Evolutionary conservation across 1,140 invertebrate genomes (phyloP), one percentile per base, ranked within the genome.

Genomic region (Stegodyphus mimosarum): DNA sequence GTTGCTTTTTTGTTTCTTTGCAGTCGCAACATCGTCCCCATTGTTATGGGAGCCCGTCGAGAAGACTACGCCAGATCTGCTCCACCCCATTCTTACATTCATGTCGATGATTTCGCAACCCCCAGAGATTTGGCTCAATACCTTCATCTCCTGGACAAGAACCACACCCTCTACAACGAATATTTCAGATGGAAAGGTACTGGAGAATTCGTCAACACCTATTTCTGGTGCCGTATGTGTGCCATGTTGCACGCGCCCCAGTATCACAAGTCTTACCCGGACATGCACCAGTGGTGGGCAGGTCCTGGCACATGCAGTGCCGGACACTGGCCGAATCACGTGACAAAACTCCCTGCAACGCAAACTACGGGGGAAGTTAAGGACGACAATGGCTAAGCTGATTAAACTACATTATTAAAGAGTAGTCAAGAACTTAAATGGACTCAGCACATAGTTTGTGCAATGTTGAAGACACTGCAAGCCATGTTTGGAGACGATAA

Each of bases 161-260:
- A 98, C 90, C 95, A 97, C 89, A 93, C 94, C 15, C 91, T 96
- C 0, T 98, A 98, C 90, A 98, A 98, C 90, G 95, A 95, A 15
- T 98, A 98, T 90, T 98, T 98, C 90, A 94, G 94, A 52, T 95
- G 94, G 93, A 95, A 96, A 91, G 95, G 95, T 51, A 97, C 95
- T 0, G 97, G 97, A 1, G 95, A 97, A 90, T 97, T 98, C 89
- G 95, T 98, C 88, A 97, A 98, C 90, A 98, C 96, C 17, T 96
- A 94, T 89, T 99, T 98, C 90, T 98, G 97, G 94, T 99, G 97
- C 89, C 94, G 97, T 2, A 92, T 99, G 17, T 99, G 98, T 90
- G 94, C 96, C 6, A 94, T 97, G 92, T 90, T 97, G 49, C 96
- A 98, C 89, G 95, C 89, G 95, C 86, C 93, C 92, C 72, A 60